Evolutionary conservation across 2,888 invertebrate species (phyloP).

Genomic region (Leucoptera coffeella): DNA sequence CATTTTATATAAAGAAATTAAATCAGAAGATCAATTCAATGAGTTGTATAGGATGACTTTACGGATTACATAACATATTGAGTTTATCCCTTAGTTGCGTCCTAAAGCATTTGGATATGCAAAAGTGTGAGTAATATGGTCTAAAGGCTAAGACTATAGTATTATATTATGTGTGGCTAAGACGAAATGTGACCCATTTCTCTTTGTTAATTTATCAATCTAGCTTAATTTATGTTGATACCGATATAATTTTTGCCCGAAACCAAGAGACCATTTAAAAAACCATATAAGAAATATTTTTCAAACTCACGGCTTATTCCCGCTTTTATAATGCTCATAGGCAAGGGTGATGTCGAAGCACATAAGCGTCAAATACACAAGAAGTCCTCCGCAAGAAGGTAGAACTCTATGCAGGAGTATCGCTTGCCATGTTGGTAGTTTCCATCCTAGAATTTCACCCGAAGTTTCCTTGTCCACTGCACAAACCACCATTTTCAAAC

Average conservation of each 20-base stretch:
- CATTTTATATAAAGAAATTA: too few relatives aligned
- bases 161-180: too few relatives aligned
- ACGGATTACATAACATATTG: too few relatives aligned
- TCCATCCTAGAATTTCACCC: slow-evolving; percentile 32
- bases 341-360: slow-evolving; percentile 62
- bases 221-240: not conserved
- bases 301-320: slow-evolving; percentile 43
- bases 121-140: too few relatives aligned
- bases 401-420: slow-evolving; percentile 30
- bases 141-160: too few relatives aligned
- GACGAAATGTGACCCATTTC: too few relatives aligned
- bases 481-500: slow-evolving; percentile 35
- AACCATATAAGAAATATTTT: not conserved
- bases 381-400: slow-evolving; percentile 45
- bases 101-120: too few relatives aligned
- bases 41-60: too few relatives aligned
- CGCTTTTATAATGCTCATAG: slow-evolving; percentile 56
- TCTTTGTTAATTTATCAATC: not conserved
- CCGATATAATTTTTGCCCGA: slow-evolving; percentile 14
- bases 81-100: too few relatives aligned
- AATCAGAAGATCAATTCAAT: too few relatives aligned
- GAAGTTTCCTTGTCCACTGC: slow-evolving; percentile 31
- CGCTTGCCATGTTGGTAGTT: slow-evolving; percentile 35
- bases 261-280: slow-evolving; percentile 11
- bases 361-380: slow-evolving; percentile 61